These are phyloP conservation scores for Spea multiplicata DNA, from an alignment of 2,113 vertebrate genomes.

Conservation along the genomic window DNA sequence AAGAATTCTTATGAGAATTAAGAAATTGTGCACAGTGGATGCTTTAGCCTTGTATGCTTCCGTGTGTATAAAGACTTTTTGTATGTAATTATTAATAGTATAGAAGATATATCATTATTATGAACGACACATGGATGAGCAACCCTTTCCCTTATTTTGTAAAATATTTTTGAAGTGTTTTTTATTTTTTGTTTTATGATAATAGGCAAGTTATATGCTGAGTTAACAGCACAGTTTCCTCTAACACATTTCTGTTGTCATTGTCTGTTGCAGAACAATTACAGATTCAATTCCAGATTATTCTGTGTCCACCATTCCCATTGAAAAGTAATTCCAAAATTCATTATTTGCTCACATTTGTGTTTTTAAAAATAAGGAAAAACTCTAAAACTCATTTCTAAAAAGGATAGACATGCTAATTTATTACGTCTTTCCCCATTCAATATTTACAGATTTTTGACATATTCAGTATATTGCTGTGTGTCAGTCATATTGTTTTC, in stretches of 20 bases:
- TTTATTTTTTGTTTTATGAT: constrained; percentile 61
- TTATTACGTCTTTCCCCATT: too few relatives aligned
- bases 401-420: too few relatives aligned
- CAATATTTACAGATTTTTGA: too few relatives aligned
- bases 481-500: too few relatives aligned
- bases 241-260: constrained; percentile 57
- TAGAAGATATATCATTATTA: constrained; percentile 70
- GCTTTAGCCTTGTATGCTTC: constrained; percentile 66
- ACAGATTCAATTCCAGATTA: too few relatives aligned
- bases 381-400: too few relatives aligned
- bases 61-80: constrained; percentile 66
- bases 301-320: too few relatives aligned
- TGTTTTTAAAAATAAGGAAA: too few relatives aligned
- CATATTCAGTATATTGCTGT: too few relatives aligned
- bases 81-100: constrained; percentile 75
- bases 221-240: constrained; percentile 61
- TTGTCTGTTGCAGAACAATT: background rate
- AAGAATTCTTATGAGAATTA: constrained; percentile 28
- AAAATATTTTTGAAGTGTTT: constrained; percentile 66
- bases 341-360: too few relatives aligned
- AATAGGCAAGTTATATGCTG: constrained; percentile 64
- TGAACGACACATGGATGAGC: constrained; percentile 66
- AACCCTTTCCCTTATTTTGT: constrained; percentile 63
- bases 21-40: constrained; percentile 53
- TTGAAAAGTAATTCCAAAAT: too few relatives aligned